phyloP scores from a whole-genome alignment of 2,797 vertebrate species.

The Botia kubotai region DNA sequence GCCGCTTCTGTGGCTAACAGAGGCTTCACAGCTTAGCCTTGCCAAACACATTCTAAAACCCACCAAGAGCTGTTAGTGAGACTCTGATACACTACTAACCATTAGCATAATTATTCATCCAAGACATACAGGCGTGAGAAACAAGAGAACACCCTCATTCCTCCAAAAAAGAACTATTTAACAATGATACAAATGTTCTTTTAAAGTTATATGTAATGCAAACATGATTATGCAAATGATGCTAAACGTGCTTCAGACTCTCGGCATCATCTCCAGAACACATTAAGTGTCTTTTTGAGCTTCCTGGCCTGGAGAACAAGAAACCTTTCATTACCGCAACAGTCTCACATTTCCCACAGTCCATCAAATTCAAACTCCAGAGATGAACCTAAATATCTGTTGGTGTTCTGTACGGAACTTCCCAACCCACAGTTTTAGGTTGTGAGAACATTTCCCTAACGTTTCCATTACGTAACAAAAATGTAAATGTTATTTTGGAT shows the following conservation, averaged over 20 bases:
- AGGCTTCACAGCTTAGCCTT: constrained; percentile 32
- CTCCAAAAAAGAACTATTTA: constrained; percentile 15
- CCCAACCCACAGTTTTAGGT: too few species aligned
- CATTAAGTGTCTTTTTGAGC: not conserved
- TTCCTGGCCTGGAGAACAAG: not conserved
- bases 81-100: constrained; percentile 11
- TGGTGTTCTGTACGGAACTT: too few species aligned
- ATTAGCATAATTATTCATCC: constrained; percentile 38
- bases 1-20: constrained; percentile 39
- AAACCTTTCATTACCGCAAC: not conserved
- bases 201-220: constrained; percentile 21
- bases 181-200: constrained; percentile 22
- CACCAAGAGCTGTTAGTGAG: constrained; percentile 16
- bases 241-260: not conserved
- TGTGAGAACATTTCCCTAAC: too few species aligned
- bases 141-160: not conserved
- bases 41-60: constrained; percentile 31
- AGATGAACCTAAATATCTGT: not conserved
- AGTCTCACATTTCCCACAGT: not conserved
- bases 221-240: constrained; percentile 23
- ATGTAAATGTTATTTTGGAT: too few species aligned
- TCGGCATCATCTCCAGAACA: not conserved
- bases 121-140: constrained; percentile 2
- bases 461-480: too few species aligned
- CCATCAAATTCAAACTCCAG: not conserved